phyloP scores from a whole-genome alignment of 2,888 invertebrate species.

The Athalia circularis region DNA sequence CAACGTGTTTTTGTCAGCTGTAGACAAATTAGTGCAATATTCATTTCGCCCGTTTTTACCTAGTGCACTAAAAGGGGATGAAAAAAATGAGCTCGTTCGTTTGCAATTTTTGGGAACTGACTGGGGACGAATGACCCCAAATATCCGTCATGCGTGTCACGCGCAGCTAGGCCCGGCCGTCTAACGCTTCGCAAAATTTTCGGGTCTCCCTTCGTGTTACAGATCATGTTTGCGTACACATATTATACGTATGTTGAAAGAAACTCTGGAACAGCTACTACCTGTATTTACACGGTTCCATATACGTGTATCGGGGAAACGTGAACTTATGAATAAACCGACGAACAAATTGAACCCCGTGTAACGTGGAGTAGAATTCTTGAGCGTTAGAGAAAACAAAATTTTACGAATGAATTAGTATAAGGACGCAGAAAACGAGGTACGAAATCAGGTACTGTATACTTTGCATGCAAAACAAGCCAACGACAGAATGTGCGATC shows the following conservation, averaged over 20 bases:
- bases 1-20: too few relatives aligned
- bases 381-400: background rate
- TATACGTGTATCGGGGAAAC: background rate
- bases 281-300: background rate
- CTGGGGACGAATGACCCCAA: slow-evolving; percentile 8
- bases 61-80: background rate
- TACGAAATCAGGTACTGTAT: too few relatives aligned
- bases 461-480: too few relatives aligned
- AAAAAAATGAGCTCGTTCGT: background rate
- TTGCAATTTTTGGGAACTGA: background rate
- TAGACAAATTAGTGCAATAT: background rate
- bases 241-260: background rate
- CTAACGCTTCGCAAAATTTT: background rate
- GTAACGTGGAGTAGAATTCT: background rate
- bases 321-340: slow-evolving; percentile 8
- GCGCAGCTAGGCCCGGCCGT: background rate
- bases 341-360: background rate
- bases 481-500: too few relatives aligned
- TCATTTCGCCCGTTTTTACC: background rate
- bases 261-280: background rate
- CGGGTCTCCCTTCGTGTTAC: background rate
- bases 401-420: background rate
- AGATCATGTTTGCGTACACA: slow-evolving; percentile 1
- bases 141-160: slow-evolving; percentile 7
- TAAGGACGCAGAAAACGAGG: too few relatives aligned